Percentiles rank a stretch among this genome's conserved stretches.
Evolutionary conservation across 2,113 vertebrate species (phyloP).

Genomic region (Oryzias celebensis): DNA sequence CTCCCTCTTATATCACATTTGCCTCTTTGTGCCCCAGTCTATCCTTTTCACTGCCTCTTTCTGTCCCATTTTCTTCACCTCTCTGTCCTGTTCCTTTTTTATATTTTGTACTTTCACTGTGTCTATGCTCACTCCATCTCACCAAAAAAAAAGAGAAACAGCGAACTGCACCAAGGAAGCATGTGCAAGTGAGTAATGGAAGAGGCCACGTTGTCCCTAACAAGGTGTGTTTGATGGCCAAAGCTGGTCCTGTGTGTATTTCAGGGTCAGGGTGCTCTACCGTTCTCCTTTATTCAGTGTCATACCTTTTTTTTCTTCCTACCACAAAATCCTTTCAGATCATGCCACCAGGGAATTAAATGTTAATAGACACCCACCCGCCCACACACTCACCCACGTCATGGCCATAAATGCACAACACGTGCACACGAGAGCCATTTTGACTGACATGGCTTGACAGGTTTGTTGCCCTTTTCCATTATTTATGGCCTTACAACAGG

Average conservation of each 20-base stretch:
- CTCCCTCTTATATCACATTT: slow-evolving; percentile 17
- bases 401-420: slow-evolving; percentile 15
- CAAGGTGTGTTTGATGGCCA: slow-evolving; percentile 62
- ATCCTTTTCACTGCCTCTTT: slow-evolving; percentile 53
- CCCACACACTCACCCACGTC: slow-evolving; percentile 24
- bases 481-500: slow-evolving; percentile 45
- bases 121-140: slow-evolving; percentile 46
- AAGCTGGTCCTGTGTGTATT: slow-evolving; percentile 37
- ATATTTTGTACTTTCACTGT: slow-evolving; percentile 25
- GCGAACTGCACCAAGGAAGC: slow-evolving; percentile 33
- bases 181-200: slow-evolving; percentile 67
- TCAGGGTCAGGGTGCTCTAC: slow-evolving; percentile 47
- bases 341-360: slow-evolving; percentile 59
- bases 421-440: slow-evolving; percentile 3
- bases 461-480: slow-evolving; percentile 48
- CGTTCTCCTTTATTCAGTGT: slow-evolving; percentile 63
- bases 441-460: slow-evolving; percentile 49
- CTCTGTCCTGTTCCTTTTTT: slow-evolving; percentile 29
- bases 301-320: slow-evolving; percentile 47
- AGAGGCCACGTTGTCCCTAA: slow-evolving; percentile 54
- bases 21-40: slow-evolving; percentile 23
- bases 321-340: slow-evolving; percentile 70
- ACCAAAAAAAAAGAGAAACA: slow-evolving; percentile 11
- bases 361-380: slow-evolving; percentile 57
- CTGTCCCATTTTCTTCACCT: slow-evolving; percentile 29